phyloP scores from a whole-genome alignment of 2,888 invertebrate species.

The Oscheius sp. region DNA sequence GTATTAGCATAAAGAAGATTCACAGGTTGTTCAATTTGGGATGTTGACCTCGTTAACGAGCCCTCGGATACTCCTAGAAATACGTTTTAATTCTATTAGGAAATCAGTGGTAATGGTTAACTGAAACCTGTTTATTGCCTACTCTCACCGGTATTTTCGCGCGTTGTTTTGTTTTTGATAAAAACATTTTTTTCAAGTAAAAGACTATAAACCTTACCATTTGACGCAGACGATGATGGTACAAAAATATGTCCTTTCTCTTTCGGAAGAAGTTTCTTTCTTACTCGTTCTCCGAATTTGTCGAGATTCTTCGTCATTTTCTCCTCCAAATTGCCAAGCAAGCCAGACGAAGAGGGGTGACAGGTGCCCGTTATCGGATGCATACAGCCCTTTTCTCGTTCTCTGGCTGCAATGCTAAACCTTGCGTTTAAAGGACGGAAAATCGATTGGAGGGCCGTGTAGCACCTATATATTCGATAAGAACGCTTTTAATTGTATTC shows the following conservation, averaged over 20 bases:
- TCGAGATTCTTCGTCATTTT: constrained; percentile 21
- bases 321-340: constrained; percentile 19
- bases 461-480: constrained; percentile 27
- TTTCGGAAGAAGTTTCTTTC: background rate
- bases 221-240: constrained; percentile 9
- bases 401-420: background rate
- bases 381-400: background rate
- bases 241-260: constrained; percentile 4
- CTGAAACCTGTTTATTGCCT: background rate
- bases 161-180: no score
- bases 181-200: no score
- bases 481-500: background rate
- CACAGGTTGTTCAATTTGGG: constrained; percentile 4
- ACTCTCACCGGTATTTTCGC: background rate
- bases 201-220: no score
- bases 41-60: constrained; percentile 1
- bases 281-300: background rate
- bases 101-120: background rate
- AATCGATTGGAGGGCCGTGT: constrained; percentile 23
- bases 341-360: constrained; percentile 5
- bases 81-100: background rate
- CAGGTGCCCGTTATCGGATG: constrained; percentile 3
- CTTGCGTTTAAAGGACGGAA: constrained; percentile 28
- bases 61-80: background rate
- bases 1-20: background rate